phyloP scores from a whole-genome alignment of 2,888 invertebrate genomes.

The Sclerodermus sp. region DNA sequence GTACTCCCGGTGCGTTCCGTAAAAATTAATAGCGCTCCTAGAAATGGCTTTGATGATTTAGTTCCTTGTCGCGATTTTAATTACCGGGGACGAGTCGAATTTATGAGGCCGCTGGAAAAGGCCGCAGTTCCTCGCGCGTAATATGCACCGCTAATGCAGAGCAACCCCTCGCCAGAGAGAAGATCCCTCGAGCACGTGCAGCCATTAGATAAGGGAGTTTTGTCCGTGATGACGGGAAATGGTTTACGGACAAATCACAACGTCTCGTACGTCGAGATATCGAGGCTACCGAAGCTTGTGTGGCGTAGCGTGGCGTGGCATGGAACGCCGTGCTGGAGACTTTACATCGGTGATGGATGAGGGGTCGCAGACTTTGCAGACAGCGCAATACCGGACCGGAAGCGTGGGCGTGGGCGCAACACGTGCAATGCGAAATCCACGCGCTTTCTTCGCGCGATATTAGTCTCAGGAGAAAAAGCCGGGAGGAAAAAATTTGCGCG shows the following conservation, averaged over 20 bases:
- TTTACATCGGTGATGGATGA: slow-evolving; percentile 43
- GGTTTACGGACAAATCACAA: slow-evolving; percentile 23
- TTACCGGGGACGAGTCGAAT: too few relatives aligned
- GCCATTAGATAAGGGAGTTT: slow-evolving; percentile 3
- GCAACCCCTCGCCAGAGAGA: too few relatives aligned
- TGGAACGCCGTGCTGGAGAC: slow-evolving; percentile 9
- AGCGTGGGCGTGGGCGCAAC: slow-evolving; percentile 16
- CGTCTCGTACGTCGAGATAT: slow-evolving; percentile 12
- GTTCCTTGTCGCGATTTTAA: too few relatives aligned
- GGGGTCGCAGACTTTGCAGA: slow-evolving; percentile 38
- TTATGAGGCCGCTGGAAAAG: too few relatives aligned
- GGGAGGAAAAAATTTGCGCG: too few relatives aligned
- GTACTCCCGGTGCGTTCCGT: too few relatives aligned
- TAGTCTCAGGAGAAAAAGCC: too few relatives aligned
- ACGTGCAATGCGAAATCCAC: slow-evolving; percentile 26
- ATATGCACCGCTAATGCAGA: too few relatives aligned
- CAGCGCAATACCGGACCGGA: slow-evolving; percentile 34
- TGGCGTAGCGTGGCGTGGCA: neutral
- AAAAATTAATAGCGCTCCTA: too few relatives aligned
- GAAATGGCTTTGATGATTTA: too few relatives aligned
- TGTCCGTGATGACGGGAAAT: slow-evolving; percentile 13
- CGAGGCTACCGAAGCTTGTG: slow-evolving; percentile 1
- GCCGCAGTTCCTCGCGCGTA: too few relatives aligned
- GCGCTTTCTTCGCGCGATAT: slow-evolving; percentile 17
- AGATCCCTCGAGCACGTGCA: too few relatives aligned